These are phyloP conservation scores for Acanthosepion esculentum DNA, from an alignment of 2,888 invertebrate species.

Conservation along the genomic window DNA sequence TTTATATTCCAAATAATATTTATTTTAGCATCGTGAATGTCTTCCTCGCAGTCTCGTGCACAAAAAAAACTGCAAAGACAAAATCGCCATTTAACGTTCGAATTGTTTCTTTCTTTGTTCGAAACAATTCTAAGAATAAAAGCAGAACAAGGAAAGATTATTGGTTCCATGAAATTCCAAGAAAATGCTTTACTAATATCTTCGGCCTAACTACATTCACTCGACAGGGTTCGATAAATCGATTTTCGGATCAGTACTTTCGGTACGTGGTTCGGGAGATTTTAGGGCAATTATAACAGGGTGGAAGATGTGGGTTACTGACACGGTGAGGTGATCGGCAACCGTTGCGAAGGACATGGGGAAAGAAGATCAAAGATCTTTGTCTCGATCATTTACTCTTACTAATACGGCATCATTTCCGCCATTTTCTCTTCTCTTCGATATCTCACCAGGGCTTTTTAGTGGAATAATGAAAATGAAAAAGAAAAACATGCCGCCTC, in stretches of 20 bases:
- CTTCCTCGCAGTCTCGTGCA: too few species aligned
- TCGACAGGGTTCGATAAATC: neutral
- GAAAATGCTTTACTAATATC: too few species aligned
- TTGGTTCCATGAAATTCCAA: too few species aligned
- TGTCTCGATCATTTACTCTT: neutral
- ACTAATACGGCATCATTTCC: neutral
- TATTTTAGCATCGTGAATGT: too few species aligned
- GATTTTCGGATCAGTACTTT: neutral
- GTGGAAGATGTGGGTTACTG: too few species aligned
- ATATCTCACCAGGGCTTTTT: neutral
- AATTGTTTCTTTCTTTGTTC: too few species aligned
- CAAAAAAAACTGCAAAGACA: too few species aligned
- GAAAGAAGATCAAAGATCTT: neutral
- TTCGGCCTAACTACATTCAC: neutral
- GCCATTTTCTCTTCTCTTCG: neutral
- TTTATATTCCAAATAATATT: too few species aligned
- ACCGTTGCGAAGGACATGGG: neutral
- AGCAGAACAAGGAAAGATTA: too few species aligned
- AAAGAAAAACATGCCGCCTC: neutral
- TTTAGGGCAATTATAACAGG: constrained; percentile 8
- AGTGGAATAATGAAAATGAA: neutral
- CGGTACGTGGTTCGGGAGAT: neutral
- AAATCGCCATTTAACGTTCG: too few species aligned
- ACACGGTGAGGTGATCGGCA: neutral
- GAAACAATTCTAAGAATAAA: too few species aligned